A percentile compares a stretch with the other conserved stretches of the same genome.
phyloP scores from a whole-genome alignment of 1,140 invertebrate genomes.

The Sycophaga agraensis region DNA sequence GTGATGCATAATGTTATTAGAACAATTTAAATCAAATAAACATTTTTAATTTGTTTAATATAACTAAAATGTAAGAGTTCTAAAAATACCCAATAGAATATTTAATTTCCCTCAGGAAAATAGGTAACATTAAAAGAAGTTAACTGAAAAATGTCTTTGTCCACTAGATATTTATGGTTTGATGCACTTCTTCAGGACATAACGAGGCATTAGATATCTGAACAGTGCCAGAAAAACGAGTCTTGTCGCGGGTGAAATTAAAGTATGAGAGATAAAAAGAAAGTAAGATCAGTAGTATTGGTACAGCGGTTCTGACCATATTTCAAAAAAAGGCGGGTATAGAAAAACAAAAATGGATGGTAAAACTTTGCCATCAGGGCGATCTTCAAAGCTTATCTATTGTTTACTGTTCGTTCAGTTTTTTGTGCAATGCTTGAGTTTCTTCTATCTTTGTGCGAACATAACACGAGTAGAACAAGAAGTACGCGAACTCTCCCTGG shows the following conservation, averaged over 20 bases:
- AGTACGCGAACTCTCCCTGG: constrained; percentile 26
- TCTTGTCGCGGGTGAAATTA: constrained; percentile 6
- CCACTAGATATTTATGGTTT: neutral
- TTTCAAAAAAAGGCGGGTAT: neutral
- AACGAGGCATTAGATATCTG: neutral
- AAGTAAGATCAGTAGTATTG: neutral
- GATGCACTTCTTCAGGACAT: neutral
- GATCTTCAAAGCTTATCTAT: constrained; percentile 42
- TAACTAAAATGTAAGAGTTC: too few species aligned
- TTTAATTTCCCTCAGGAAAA: neutral
- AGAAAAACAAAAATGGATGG: constrained; percentile 29
- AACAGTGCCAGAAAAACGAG: neutral
- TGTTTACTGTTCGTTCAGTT: constrained; percentile 43
- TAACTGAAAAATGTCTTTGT: neutral
- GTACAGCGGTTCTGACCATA: too few species aligned
- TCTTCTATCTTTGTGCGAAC: constrained; percentile 43
- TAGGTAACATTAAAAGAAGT: neutral
- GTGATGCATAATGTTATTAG: too few species aligned
- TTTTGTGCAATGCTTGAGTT: constrained; percentile 41
- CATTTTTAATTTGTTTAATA: too few species aligned
- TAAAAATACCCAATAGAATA: too few species aligned
- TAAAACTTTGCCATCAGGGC: constrained; percentile 28
- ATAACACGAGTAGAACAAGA: constrained; percentile 39
- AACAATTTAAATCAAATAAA: too few species aligned
- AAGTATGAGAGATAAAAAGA: neutral